A percentile compares a stretch with the other conserved stretches of the same genome.
Evolutionary conservation across 2,113 vertebrate species (phyloP).

Genomic region (Megatriorchis doriae): DNA sequence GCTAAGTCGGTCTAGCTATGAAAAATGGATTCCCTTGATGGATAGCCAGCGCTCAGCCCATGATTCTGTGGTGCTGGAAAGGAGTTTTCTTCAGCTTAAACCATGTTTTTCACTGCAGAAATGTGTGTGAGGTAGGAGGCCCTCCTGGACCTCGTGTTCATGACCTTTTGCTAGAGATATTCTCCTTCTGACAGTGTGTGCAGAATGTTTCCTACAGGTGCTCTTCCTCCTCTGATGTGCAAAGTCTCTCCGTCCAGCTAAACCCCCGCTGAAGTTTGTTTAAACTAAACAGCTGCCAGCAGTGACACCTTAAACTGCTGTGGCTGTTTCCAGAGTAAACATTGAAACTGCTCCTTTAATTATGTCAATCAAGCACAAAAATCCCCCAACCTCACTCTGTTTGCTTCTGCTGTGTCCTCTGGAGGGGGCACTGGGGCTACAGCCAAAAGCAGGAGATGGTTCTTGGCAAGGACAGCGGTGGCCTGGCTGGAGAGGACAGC

Average conservation of each 20-base stretch:
- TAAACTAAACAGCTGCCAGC: conserved; percentile 32
- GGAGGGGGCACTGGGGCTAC: not conserved
- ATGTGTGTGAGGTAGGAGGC: not conserved
- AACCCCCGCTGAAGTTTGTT: not conserved
- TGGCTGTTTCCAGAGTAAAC: conserved; percentile 40
- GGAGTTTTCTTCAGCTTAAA: not conserved
- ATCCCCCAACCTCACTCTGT: accelerated
- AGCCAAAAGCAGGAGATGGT: not conserved
- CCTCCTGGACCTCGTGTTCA: accelerated
- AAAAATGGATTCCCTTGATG: not conserved
- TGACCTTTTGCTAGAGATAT: not conserved
- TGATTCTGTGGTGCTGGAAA: not conserved
- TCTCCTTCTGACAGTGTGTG: accelerated
- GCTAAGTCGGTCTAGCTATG: not conserved
- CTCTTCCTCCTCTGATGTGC: not conserved
- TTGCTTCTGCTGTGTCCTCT: not conserved
- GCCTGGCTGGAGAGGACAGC: not conserved
- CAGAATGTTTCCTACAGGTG: not conserved
- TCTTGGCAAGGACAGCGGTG: accelerated
- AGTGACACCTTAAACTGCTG: conserved; percentile 32
- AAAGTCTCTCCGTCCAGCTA: not conserved
- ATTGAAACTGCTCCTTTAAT: conserved; percentile 48
- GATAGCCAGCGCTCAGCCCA: not conserved
- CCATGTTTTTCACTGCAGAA: not conserved
- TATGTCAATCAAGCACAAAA: conserved; percentile 20